Base-by-base conservation (phyloP, 2,888 invertebrate genomes). In the Macrophya annulata region DNA sequence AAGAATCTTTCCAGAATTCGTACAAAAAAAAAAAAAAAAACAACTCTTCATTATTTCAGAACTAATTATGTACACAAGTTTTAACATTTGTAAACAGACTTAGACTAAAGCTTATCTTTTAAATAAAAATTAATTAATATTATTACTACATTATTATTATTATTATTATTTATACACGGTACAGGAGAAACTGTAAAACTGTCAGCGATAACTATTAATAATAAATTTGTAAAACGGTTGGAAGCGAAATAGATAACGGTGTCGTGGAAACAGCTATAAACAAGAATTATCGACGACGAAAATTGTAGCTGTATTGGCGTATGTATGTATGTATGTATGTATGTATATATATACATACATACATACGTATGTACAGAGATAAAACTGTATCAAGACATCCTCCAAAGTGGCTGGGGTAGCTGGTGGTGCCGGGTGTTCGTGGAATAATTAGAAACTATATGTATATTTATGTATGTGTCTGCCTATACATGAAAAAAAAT, bases 251-350 rank as follows among this genome's bases (percentile, higher is more conserved):
- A 77, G 77, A 77, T 77, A 51, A 77, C 25, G 77, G 51, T 77
- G 77, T 77, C 77, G 17, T 77, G 51, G 55, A 77, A 77, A 77
- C 77, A 68, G 68, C 77, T 77, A 77, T 77, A 77, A 77, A 77
- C 51, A 55, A 77, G 77, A 77, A 77, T 77, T 77, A 77, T 77
- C 17, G 77, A 51, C 31, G 51, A 31, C 31, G 31, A 31, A 51
- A 77, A 77, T 43, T 74, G 45, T 43, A 25, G 21, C 25, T 48
- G 31, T 31, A 51, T 17, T 17, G 77, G 25, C 12, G 25, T 12
- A 51, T 15, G 31, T n/a, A 17, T 68, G 15, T 68, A 74, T 12
- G 45, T 68, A 68, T 37, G 17, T 37, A 68, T n/a, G n/a, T n/a
- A n/a, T n/a, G n/a, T n/a, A n/a, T n/a, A n/a, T n/a, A n/a, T n/a